A percentile compares a stretch with the other conserved stretches of the same genome.
Conservation (phyloP, 2,113 vertebrate species). For the Oryzias curvinotus region DNA sequence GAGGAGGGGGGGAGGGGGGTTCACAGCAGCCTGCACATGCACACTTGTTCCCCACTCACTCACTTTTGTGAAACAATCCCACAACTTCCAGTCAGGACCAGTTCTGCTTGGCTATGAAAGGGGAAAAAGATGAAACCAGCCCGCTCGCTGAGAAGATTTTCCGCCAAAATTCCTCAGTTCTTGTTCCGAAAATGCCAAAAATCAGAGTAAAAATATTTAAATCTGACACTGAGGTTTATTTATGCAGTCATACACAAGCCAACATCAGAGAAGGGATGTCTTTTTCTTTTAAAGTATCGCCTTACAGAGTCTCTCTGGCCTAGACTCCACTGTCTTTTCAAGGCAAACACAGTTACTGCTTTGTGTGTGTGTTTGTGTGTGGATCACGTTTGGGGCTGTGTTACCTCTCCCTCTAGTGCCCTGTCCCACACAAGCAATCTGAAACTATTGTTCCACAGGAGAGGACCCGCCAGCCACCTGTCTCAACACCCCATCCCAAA, state of each 20-base stretch:
- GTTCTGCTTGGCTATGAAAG: slow-evolving; percentile 65
- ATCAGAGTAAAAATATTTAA: slow-evolving; percentile 7
- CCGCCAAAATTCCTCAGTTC: not conserved
- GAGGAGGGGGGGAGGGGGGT: slow-evolving; percentile 21
- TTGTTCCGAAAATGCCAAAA: not conserved
- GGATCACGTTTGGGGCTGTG: slow-evolving; percentile 60
- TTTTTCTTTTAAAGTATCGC: slow-evolving; percentile 60
- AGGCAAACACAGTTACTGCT: slow-evolving; percentile 60
- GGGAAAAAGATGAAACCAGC: slow-evolving; percentile 13
- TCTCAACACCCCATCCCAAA: slow-evolving; percentile 59
- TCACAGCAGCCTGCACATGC: slow-evolving; percentile 54
- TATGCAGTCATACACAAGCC: slow-evolving; percentile 23
- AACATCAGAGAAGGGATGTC: slow-evolving; percentile 41
- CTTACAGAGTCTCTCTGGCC: slow-evolving; percentile 57
- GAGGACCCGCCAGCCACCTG: slow-evolving; percentile 72
- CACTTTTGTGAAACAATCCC: slow-evolving; percentile 54
- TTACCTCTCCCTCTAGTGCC: slow-evolving; percentile 44
- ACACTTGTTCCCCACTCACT: slow-evolving; percentile 52
- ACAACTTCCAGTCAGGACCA: slow-evolving; percentile 71
- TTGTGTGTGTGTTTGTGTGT: slow-evolving; percentile 59
- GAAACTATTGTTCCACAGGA: slow-evolving; percentile 67
- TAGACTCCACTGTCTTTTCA: slow-evolving; percentile 64
- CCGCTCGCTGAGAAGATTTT: slow-evolving; percentile 36
- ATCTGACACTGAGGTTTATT: slow-evolving; percentile 3
- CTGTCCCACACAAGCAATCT: slow-evolving; percentile 58